phyloP scores from a whole-genome alignment of 2,888 invertebrate genomes.

The Junonia oenone region DNA sequence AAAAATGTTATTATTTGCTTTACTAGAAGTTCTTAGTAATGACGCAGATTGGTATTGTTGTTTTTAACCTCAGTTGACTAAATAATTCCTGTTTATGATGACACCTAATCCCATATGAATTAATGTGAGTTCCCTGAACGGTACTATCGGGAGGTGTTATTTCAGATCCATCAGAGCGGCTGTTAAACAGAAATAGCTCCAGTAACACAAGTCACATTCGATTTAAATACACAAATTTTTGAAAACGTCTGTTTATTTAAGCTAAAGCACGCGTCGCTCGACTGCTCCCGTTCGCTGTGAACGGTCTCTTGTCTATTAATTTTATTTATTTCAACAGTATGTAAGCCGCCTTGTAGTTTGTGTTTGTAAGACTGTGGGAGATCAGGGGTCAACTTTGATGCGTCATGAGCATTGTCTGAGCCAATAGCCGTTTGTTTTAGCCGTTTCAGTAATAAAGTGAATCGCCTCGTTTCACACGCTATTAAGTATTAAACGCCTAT shows the following conservation, averaged over 20 bases:
- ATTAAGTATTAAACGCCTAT: not conserved
- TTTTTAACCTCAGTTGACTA: conserved; percentile 75
- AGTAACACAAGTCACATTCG: conserved; percentile 76
- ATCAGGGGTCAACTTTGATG: not conserved
- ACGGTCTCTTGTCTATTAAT: conserved; percentile 31
- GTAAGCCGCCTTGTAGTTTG: not conserved
- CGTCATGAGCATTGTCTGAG: not conserved
- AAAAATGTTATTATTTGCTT: not conserved
- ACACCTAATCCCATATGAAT: conserved; percentile 78
- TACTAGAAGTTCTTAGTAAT: conserved; percentile 34
- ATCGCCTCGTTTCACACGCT: not conserved
- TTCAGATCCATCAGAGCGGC: conserved; percentile 69
- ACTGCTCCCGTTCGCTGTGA: conserved; percentile 27
- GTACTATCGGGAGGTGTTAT: conserved; percentile 64
- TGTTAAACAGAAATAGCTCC: conserved; percentile 70
- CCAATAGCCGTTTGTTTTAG: not conserved
- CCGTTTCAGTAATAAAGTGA: not conserved
- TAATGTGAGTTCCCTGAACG: conserved; percentile 68
- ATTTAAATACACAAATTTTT: conserved; percentile 79
- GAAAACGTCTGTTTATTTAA: conserved; percentile 76
- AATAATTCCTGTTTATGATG: conserved; percentile 79
- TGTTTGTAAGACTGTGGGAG: not conserved
- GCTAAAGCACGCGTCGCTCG: conserved; percentile 61
- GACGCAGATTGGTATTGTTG: conserved; percentile 59
- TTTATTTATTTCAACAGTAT: conserved; percentile 25